Evolutionary conservation across 2,797 vertebrate species (phyloP).

Genomic region (Oophaga sylvatica): DNA sequence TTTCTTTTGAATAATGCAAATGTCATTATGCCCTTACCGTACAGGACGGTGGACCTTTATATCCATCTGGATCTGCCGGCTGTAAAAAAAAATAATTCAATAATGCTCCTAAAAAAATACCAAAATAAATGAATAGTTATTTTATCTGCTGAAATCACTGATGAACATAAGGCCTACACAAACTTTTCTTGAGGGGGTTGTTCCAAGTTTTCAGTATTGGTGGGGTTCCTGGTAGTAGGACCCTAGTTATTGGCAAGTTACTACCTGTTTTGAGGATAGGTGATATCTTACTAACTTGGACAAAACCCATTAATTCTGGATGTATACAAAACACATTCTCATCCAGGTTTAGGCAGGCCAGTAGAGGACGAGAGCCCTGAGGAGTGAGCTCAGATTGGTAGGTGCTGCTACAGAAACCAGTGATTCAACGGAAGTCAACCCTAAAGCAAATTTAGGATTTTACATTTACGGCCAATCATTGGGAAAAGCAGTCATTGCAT

Average conservation of each 20-base stretch:
- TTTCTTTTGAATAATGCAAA: neutral
- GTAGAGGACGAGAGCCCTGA: neutral
- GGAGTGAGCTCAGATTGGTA: neutral
- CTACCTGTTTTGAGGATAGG: too few species aligned
- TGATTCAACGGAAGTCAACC: neutral
- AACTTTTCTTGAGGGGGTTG: too few species aligned
- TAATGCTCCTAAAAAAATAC: neutral
- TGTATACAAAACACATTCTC: neutral
- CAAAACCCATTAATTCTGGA: too few species aligned
- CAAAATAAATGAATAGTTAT: neutral
- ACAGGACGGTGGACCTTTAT: conserved; percentile 36
- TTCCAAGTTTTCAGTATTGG: too few species aligned
- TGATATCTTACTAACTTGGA: too few species aligned
- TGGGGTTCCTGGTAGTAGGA: too few species aligned
- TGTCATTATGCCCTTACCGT: conserved; percentile 24
- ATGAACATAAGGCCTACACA: neutral
- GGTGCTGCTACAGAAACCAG: neutral
- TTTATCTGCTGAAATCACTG: neutral
- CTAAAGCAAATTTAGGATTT: neutral
- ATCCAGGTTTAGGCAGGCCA: neutral
- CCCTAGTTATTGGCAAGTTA: too few species aligned
- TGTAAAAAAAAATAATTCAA: neutral
- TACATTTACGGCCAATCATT: neutral
- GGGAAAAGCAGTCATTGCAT: neutral
- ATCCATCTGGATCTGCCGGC: conserved; percentile 32